A percentile compares a stretch with the other conserved stretches of the same genome.
Conservation (phyloP, 2,888 invertebrate genomes). For the Lampropteryx suffumata region DNA sequence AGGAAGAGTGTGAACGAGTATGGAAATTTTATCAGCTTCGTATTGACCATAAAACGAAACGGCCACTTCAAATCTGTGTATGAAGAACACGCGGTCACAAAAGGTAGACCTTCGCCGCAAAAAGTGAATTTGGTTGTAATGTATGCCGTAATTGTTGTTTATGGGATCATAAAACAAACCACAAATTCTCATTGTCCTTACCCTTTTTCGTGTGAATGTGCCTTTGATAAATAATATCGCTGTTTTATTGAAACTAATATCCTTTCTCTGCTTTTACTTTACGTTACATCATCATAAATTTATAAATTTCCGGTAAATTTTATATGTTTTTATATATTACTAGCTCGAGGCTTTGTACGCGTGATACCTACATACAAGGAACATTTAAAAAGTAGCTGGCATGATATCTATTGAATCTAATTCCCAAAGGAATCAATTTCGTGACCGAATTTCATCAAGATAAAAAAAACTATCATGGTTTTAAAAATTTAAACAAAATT, state of each 20-base stretch:
- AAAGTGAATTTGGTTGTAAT: slow-evolving; percentile 61
- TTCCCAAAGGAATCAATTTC: no score
- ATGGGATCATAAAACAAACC: slow-evolving; percentile 42
- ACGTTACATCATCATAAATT: neutral
- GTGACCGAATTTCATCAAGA: no score
- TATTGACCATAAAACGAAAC: slow-evolving; percentile 70
- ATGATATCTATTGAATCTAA: no score
- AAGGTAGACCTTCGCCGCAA: slow-evolving; percentile 42
- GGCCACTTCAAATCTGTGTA: slow-evolving; percentile 55
- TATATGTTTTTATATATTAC: neutral
- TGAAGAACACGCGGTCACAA: slow-evolving; percentile 58
- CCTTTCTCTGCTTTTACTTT: slow-evolving; percentile 7
- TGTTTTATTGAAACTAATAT: slow-evolving; percentile 26
- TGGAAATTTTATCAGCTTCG: slow-evolving; percentile 79
- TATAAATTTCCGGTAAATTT: neutral
- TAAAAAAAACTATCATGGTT: no score
- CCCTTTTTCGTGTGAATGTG: slow-evolving; percentile 22
- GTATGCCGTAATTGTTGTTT: slow-evolving; percentile 55
- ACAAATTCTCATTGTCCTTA: slow-evolving; percentile 29
- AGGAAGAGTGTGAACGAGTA: slow-evolving; percentile 78
- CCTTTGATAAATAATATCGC: slow-evolving; percentile 24
- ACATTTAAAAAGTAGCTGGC: no score
- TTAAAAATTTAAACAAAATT: no score
- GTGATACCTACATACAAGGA: no score
- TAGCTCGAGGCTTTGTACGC: no score